These are phyloP conservation scores for Jacana jacana DNA, from an alignment of 2,113 vertebrate species.

Conservation along the genomic window DNA sequence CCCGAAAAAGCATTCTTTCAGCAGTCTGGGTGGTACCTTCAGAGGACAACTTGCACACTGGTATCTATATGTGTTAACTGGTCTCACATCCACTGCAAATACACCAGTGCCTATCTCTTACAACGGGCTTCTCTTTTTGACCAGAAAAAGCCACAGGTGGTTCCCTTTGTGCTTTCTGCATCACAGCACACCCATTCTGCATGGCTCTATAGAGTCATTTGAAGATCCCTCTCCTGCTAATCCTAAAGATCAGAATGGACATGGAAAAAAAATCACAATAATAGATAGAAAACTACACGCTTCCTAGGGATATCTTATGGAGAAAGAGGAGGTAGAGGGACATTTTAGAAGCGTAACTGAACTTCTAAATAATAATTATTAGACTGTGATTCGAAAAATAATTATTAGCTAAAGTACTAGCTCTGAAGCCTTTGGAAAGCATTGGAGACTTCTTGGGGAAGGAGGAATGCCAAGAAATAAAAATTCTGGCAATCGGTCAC, in stretches of 20 bases:
- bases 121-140: background rate
- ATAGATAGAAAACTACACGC: accelerated
- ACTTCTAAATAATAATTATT: background rate
- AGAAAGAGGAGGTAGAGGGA: background rate
- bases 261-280: background rate
- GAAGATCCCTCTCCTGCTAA: background rate
- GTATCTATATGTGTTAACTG: background rate
- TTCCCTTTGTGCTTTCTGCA: background rate
- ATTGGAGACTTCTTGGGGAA: background rate
- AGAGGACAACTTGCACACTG: background rate
- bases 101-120: background rate
- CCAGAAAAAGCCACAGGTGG: background rate
- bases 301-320: background rate
- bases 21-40: background rate
- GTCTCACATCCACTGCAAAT: background rate
- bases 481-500: background rate
- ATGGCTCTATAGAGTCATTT: background rate
- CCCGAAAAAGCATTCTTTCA: background rate
- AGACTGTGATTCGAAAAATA: background rate
- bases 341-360: background rate
- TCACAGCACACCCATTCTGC: background rate
- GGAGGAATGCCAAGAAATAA: background rate
- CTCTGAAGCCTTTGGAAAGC: background rate
- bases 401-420: background rate
- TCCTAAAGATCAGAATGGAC: background rate